phyloP scores from a whole-genome alignment of 2,888 invertebrate genomes.

The Gasteruption jaculator region DNA sequence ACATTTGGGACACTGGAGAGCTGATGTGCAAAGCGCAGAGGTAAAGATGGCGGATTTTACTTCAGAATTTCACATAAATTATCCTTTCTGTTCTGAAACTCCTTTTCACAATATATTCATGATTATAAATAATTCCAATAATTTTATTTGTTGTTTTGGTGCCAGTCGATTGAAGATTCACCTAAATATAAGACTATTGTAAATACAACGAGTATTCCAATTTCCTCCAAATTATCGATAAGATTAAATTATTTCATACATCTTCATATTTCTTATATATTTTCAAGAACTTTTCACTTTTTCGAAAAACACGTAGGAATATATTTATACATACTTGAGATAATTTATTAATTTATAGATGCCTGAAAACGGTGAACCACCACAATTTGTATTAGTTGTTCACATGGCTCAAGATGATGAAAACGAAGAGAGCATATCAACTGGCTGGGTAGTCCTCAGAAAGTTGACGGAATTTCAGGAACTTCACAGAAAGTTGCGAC shows the following conservation, averaged over 20 bases:
- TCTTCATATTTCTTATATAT: no score
- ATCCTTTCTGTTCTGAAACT: no score
- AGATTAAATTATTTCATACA: constrained; percentile 20
- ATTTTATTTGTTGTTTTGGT: no score
- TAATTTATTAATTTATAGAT: constrained; percentile 54
- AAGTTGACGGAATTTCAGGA: constrained; percentile 66
- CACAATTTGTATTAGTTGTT: constrained; percentile 75
- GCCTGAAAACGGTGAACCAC: constrained; percentile 62
- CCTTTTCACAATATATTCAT: no score
- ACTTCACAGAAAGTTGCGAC: constrained; percentile 77
- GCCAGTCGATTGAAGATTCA: no score
- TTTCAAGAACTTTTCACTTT: constrained; percentile 7
- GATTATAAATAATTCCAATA: no score
- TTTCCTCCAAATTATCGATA: no score
- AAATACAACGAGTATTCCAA: no score
- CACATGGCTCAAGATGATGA: constrained; percentile 68
- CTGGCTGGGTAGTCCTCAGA: constrained; percentile 66
- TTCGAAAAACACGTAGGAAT: constrained; percentile 3
- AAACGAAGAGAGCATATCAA: constrained; percentile 59
- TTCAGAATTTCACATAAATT: constrained; percentile 6
- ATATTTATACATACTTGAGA: not conserved
- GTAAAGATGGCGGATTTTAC: constrained; percentile 47
- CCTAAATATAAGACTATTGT: no score
- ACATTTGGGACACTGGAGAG: constrained; percentile 83
- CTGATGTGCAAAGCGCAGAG: constrained; percentile 79